Percentiles rank a stretch among this genome's conserved stretches.
These are phyloP conservation scores for Epinephelus fuscoguttatus DNA, from an alignment of 2,113 vertebrate species.

Conservation along the genomic window DNA sequence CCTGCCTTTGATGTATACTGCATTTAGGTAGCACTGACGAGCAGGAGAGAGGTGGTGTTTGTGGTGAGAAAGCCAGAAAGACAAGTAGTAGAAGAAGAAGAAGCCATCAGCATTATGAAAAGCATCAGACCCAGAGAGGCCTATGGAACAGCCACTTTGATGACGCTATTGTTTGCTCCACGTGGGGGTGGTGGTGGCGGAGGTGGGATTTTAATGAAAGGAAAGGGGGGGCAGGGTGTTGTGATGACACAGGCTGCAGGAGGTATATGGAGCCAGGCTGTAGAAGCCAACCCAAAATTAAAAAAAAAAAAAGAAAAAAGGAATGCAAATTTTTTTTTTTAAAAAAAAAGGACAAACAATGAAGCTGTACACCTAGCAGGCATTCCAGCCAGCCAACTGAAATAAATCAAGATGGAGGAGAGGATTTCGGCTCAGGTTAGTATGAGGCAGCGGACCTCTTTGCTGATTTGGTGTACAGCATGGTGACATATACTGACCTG, in stretches of 20 bases:
- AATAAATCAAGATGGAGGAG: slow-evolving; percentile 75
- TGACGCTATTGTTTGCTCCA: slow-evolving; percentile 76
- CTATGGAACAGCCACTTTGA: slow-evolving; percentile 81
- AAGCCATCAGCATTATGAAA: slow-evolving; percentile 79
- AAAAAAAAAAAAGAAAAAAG: slow-evolving; percentile 32
- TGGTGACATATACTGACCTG: slow-evolving; percentile 99
- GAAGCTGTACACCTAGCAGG: slow-evolving; percentile 85
- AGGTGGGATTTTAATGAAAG: slow-evolving; percentile 63
- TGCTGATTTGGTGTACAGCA: slow-evolving; percentile 88
- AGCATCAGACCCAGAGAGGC: slow-evolving; percentile 75
- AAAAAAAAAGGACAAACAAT: slow-evolving; percentile 64
- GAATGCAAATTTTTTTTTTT: slow-evolving; percentile 37
- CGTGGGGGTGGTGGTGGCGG: slow-evolving; percentile 49
- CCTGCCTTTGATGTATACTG: slow-evolving; percentile 81
- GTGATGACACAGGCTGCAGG: slow-evolving; percentile 74
- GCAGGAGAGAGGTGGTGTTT: slow-evolving; percentile 35
- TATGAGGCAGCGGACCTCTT: slow-evolving; percentile 83
- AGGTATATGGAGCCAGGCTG: slow-evolving; percentile 68
- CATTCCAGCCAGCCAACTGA: slow-evolving; percentile 80
- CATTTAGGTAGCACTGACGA: slow-evolving; percentile 59
- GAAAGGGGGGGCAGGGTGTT: slow-evolving; percentile 33
- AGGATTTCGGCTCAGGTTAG: slow-evolving; percentile 72
- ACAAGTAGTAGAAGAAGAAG: slow-evolving; percentile 27
- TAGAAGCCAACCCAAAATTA: slow-evolving; percentile 63
- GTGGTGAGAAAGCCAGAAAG: slow-evolving; percentile 64